phyloP scores from a whole-genome alignment of 2,888 invertebrate genomes.

The Gryllus longicercus region DNA sequence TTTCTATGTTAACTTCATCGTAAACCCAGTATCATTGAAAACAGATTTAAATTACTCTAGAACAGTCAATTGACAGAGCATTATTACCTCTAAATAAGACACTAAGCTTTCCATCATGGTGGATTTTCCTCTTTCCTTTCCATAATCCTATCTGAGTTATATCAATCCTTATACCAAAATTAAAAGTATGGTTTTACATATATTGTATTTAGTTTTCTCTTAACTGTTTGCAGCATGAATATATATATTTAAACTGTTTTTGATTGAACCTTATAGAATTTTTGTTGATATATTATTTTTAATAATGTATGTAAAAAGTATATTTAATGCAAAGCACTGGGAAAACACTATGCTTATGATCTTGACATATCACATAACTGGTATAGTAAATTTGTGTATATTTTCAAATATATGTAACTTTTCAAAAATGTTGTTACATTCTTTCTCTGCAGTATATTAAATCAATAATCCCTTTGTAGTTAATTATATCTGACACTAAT shows the following conservation, averaged over 20 bases:
- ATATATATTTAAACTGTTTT: not conserved
- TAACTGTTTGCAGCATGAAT: slow-evolving; percentile 2
- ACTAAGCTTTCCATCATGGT: too few relatives aligned
- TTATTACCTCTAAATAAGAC: not conserved
- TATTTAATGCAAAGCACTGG: not conserved
- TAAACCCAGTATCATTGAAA: slow-evolving; percentile 8
- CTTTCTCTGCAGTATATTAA: too few relatives aligned
- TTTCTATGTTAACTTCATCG: not conserved
- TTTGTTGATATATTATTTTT: not conserved
- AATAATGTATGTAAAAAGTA: not conserved
- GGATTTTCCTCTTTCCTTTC: not conserved
- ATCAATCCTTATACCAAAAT: not conserved
- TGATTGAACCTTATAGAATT: slow-evolving; percentile 2
- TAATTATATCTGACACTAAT: too few relatives aligned
- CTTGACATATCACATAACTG: not conserved
- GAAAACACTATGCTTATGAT: not conserved
- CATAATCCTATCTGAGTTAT: not conserved
- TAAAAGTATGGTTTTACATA: slow-evolving; percentile 17
- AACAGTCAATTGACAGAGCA: not conserved
- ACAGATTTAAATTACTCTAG: not conserved
- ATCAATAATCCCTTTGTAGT: too few relatives aligned
- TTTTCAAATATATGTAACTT: too few relatives aligned
- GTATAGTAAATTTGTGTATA: too few relatives aligned
- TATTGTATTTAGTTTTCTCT: slow-evolving; percentile 5
- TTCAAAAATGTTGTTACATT: too few relatives aligned